phyloP scores from a whole-genome alignment of 2,113 vertebrate genomes.

The Nerophis ophidion region DNA sequence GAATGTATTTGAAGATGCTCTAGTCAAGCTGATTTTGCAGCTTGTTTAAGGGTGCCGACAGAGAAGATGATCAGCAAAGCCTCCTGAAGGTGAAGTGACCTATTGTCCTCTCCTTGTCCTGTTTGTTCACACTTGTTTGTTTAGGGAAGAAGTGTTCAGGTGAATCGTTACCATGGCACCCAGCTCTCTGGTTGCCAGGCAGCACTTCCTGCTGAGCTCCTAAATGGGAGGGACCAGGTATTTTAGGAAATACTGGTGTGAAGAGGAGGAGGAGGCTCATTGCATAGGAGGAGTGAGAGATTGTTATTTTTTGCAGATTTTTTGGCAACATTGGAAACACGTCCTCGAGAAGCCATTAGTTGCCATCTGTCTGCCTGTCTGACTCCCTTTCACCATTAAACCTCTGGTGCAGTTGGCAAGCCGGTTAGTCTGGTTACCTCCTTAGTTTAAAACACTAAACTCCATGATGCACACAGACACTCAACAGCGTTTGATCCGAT shows the following conservation, averaged over 20 bases:
- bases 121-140: slow-evolving; percentile 42
- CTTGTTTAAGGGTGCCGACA: background rate
- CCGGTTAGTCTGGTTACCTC: slow-evolving; percentile 42
- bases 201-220: slow-evolving; percentile 61
- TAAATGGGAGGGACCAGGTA: slow-evolving; percentile 54
- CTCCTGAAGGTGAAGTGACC: background rate
- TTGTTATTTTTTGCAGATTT: slow-evolving; percentile 20
- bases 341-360: background rate
- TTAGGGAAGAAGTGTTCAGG: slow-evolving; percentile 58
- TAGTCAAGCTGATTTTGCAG: background rate
- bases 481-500: slow-evolving; percentile 23
- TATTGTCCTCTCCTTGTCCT: slow-evolving; percentile 3
- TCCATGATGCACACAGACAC: slow-evolving; percentile 3
- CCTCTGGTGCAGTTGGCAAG: slow-evolving; percentile 29
- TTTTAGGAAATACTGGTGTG: slow-evolving; percentile 61
- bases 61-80: slow-evolving; percentile 8
- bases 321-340: slow-evolving; percentile 8
- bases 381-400: slow-evolving; percentile 7
- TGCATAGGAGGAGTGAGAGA: slow-evolving; percentile 3
- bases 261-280: slow-evolving; percentile 32
- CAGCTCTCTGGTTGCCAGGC: slow-evolving; percentile 56
- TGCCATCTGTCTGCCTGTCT: background rate
- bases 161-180: slow-evolving; percentile 58
- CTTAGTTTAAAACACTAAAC: background rate
- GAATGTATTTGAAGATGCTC: no score